Percentiles rank a stretch among this genome's conserved stretches.
Evolutionary conservation across 2,797 vertebrate genomes (phyloP).

Genomic region (Sphenopsis melanotis): DNA sequence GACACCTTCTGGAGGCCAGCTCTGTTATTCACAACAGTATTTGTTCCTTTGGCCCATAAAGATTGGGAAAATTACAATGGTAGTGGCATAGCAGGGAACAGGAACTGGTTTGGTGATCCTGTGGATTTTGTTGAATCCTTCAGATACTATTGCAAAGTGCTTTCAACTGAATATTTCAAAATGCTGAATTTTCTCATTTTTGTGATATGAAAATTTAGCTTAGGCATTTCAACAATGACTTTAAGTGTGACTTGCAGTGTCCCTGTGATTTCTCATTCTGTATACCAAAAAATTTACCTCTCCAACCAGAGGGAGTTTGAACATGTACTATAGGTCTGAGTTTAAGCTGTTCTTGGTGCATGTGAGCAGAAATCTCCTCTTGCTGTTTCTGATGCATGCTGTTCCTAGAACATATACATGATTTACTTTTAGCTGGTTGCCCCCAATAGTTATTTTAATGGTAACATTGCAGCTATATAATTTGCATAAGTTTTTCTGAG

Average conservation of each 20-base stretch:
- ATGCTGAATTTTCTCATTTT: not conserved
- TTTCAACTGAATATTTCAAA: not conserved
- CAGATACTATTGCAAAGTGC: rapidly evolving
- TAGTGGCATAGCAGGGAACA: not conserved
- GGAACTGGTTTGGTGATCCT: not conserved
- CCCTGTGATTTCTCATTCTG: not conserved
- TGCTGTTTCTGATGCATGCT: not conserved
- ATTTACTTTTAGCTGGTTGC: constrained; percentile 34
- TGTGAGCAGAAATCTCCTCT: not conserved
- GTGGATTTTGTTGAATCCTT: not conserved
- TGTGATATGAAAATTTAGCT: not conserved
- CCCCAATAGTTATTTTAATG: not conserved
- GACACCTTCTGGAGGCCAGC: not conserved
- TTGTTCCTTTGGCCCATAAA: not conserved
- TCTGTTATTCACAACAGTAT: not conserved
- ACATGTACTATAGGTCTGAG: not conserved
- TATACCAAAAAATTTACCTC: not conserved
- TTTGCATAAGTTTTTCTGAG: constrained; percentile 5
- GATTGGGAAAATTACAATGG: not conserved
- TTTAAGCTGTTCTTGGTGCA: not conserved
- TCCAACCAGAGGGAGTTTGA: not conserved
- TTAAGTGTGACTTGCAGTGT: not conserved
- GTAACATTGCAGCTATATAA: not conserved
- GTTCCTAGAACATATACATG: not conserved
- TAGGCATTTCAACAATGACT: not conserved